Evolutionary conservation across 1,140 invertebrate species (phyloP), one percentile per base, ranked within the genome.

Genomic region (Laodelphax striatellus): DNA sequence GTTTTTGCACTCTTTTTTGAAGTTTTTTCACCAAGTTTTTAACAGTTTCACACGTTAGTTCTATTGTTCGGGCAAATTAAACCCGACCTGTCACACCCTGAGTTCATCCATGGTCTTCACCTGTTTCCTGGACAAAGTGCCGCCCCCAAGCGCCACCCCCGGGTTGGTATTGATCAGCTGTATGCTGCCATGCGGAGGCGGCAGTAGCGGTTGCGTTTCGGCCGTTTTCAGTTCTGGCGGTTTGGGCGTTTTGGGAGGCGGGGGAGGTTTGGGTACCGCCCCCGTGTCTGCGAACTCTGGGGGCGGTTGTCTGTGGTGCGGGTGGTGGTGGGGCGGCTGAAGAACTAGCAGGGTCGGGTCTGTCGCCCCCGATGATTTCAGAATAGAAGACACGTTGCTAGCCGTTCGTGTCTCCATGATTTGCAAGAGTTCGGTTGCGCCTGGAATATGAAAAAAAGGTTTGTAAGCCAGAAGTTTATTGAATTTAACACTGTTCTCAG

Each of bases 81-180:
- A 38, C 60, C 60, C 62, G 55, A 58, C 55, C 38, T 66, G 67
- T 69, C 67, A 69, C 63, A 69, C 67, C 31, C 65, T 57, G 11
- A 69, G 54, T 11, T 66, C 66, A 16, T 66, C 66, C 21, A 62
- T 43, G 13, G 43, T 60, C 17, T 63, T 63, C 14, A 31, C 38
- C 28, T 44, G 31, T 58, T 64, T 58, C 13, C 57, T n/a, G 3
- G n/a, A 11, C 17, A 58, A 19, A 41, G 57, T 60, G 31, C 60
- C 38, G 8, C 62, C 55, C 46, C 62, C 55, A 28, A 28, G 2
- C 2, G 24, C 24, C 44, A 34, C 19, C 31, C 58, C 22, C 21
- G 52, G 24, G 42, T 60, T 42, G 22, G 44, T 24, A 41, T 46
- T 57, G 43, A 44, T 58, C 16, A 22, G 53, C 54, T 54, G 58